Evolutionary conservation across 2,113 vertebrate genomes (phyloP).

Genomic region (Cnemophilus loriae): DNA sequence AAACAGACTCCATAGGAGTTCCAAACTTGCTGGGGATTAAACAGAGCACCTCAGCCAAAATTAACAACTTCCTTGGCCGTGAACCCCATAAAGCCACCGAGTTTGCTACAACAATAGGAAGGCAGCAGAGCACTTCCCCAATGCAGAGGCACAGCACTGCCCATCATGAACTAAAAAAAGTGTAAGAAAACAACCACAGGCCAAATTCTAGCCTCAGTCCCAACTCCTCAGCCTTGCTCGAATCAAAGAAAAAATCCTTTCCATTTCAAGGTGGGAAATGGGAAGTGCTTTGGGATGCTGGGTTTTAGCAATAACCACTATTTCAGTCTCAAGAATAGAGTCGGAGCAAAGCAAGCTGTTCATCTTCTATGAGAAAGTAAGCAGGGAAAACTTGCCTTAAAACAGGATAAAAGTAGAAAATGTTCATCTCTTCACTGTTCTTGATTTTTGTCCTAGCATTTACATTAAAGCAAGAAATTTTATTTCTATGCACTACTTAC

Average conservation of each 20-base stretch:
- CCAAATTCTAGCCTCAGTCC: neutral
- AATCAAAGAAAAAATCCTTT: neutral
- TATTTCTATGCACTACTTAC: neutral
- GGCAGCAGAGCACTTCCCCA: neutral
- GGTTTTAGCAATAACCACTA: neutral
- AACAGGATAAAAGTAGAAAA: neutral
- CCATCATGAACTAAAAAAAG: neutral
- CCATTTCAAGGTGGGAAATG: neutral
- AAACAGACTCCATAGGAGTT: slow-evolving; percentile 28
- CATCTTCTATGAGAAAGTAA: neutral
- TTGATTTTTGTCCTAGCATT: neutral
- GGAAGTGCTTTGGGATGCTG: neutral
- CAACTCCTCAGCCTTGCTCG: neutral
- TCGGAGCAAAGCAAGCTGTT: neutral
- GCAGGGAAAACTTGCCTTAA: neutral
- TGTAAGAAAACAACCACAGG: neutral
- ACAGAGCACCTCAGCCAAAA: slow-evolving; percentile 33
- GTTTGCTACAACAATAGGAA: neutral
- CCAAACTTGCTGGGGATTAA: neutral
- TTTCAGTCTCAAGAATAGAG: neutral
- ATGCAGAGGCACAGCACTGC: neutral
- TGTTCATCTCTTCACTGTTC: neutral
- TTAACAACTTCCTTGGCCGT: slow-evolving; percentile 50
- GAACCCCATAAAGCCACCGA: neutral
- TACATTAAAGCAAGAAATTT: neutral